phyloP scores from a whole-genome alignment of 2,888 invertebrate species.

The Paralinhomoeus sp. region DNA sequence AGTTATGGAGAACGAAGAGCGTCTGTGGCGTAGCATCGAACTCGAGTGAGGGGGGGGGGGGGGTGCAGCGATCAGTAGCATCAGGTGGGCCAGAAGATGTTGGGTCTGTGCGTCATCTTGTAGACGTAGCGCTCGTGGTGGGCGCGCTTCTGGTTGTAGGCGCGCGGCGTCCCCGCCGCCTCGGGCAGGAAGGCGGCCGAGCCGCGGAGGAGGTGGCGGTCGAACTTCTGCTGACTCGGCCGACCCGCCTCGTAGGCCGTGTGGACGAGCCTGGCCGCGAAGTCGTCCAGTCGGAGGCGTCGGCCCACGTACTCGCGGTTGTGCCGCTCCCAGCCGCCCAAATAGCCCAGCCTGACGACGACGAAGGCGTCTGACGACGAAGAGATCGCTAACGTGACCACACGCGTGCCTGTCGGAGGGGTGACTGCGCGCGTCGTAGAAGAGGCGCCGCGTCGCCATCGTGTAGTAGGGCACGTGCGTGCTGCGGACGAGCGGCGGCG shows the following conservation, averaged over 20 bases:
- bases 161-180: slow-evolving; percentile 10
- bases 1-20: too few species aligned
- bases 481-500: slow-evolving; percentile 2
- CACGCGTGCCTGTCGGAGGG: too few species aligned
- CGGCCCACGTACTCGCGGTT: slow-evolving; percentile 19
- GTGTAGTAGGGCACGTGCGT: slow-evolving; percentile 22
- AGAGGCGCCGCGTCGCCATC: slow-evolving; percentile 21
- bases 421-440: slow-evolving; percentile 9
- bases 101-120: too few species aligned
- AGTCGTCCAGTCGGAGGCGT: slow-evolving; percentile 7
- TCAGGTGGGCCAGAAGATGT: too few species aligned
- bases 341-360: slow-evolving; percentile 7
- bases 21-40: too few species aligned
- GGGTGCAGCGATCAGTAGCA: too few species aligned
- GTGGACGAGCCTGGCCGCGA: background rate
- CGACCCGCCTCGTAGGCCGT: slow-evolving; percentile 22
- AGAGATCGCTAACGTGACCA: too few species aligned
- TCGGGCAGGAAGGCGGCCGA: slow-evolving; percentile 5
- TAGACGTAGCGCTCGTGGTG: slow-evolving; percentile 1
- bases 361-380: too few species aligned
- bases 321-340: slow-evolving; percentile 19
- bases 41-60: too few species aligned
- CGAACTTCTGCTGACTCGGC: slow-evolving; percentile 20
- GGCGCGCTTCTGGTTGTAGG: slow-evolving; percentile 12
- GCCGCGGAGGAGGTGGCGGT: slow-evolving; percentile 18